phyloP scores from a whole-genome alignment of 2,113 vertebrate genomes.

The Pogona vitticeps region DNA sequence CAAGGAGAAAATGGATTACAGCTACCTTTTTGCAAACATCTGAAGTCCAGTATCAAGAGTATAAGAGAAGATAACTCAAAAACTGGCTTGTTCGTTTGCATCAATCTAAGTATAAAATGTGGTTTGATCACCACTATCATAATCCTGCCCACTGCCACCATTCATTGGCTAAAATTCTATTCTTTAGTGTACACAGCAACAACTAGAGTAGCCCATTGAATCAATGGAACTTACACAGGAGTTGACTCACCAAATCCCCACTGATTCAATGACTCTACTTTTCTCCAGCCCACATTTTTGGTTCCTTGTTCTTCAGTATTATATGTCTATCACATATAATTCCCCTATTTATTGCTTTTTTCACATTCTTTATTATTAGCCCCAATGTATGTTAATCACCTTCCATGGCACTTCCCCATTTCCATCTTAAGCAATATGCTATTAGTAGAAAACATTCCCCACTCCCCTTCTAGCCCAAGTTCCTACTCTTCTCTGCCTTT shows the following conservation, averaged over 20 bases:
- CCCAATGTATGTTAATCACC: neutral
- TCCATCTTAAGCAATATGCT: neutral
- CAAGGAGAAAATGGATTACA: constrained; percentile 9
- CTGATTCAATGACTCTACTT: too few species aligned
- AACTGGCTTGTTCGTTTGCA: neutral
- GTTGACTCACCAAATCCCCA: too few species aligned
- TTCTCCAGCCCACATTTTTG: too few species aligned
- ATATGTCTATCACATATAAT: neutral
- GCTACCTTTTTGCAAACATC: neutral
- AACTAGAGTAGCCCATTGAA: too few species aligned
- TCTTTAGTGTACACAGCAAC: too few species aligned
- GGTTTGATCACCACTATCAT: too few species aligned
- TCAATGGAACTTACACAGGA: too few species aligned
- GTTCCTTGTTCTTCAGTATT: neutral
- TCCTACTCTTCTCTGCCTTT: neutral
- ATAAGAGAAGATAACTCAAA: neutral
- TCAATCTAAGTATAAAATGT: neutral
- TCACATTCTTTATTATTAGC: neutral
- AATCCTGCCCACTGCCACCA: too few species aligned
- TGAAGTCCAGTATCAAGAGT: too few species aligned
- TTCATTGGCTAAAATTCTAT: too few species aligned
- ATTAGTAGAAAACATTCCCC: neutral
- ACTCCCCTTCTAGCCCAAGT: neutral
- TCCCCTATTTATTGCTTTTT: neutral
- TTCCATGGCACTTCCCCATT: neutral